Evolutionary conservation across 2,113 vertebrate genomes (phyloP), one percentile per base, ranked within the genome.

Genomic region (Odontesthes bonariensis): DNA sequence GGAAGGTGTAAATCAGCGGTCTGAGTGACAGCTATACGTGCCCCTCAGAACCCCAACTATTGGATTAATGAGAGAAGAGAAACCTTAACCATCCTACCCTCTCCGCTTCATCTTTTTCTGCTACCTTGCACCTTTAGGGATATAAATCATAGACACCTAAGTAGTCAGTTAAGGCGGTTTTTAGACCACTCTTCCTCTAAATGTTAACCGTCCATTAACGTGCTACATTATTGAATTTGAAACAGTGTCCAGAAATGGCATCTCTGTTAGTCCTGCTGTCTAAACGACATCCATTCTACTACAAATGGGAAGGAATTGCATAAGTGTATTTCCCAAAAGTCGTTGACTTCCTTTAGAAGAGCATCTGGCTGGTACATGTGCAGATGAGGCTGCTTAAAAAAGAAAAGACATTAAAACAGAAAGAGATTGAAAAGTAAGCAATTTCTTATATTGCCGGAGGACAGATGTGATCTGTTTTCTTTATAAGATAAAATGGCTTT

Each of bases 61-160:
- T 80, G 79, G 69, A 85, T 91, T 88, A 92, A 93, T 88, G 87
- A 88, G 83, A 89, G 79, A 73, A 79, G 88, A 85, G 84, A 84
- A 92, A 88, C 83, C 81, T 74, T 82, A 85, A 85, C 83, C 62
- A 79, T 83, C 83, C 73, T 72, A 71, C 56, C 58, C 65, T 80
- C 74, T 54, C 81, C 60, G 63, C 63, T 63, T 67, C 72, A 69
- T 55, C 83, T 72, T 73, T 86, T 91, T 83, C 76, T 88, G 86
- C 90, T 80, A 60, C 86, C 73, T 86, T 87, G 85, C 86, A 88
- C 89, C 86, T 92, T 84, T 73, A 69, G 77, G 46, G 62, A 60
- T 72, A 90, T 90, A 88, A 91, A 91, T 92, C 90, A 91, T 69
- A 72, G 73, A 72, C 79, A 82, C 76, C 84, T 85, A 86, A 91